Evolutionary conservation across 2,797 vertebrate genomes (phyloP), one percentile per base, ranked within the genome.

Genomic region (Hydrophis major): DNA sequence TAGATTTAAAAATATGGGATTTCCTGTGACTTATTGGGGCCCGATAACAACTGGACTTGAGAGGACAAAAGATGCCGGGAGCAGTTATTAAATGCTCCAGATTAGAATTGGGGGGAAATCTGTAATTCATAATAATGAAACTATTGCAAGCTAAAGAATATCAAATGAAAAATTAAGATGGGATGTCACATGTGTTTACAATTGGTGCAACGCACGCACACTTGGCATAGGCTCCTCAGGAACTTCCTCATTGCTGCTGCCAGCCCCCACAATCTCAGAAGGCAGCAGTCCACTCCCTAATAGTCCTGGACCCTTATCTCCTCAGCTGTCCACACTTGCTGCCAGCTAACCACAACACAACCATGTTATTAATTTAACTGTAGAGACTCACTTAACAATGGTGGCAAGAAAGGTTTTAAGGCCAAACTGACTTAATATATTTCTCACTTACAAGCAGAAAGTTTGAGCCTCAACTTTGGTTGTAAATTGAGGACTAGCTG

Each of bases 11-110:
- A 92, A 89, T 86, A 89, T 13, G 6, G 88, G 42, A 92, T 89
- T 89, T 74, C 42, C 55, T 47, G 32, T 78, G 66, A 89, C 87
- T 88, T 92, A 92, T 78, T 78, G 87, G 87, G 59, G 25, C 87
- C 87, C n/a, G 37, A 32, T 59, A 20, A 20, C 27, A 22, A 50
- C 37, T 89, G 91, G 89, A 78, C 87, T 92, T 92, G 53, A 92
- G 66, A 74, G 91, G 63, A 92, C 91, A 18, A 74, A 86, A 92
- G 55, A 13, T 50, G 53, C 12, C 20, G 4, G 78, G 28, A n/a
- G 37, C 32, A 12, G 25, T 94, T 59, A 66, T 94, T 57, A 61
- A 50, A 88, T 90, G 90, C 90, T 94, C 10, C 18, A 3, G 50
- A 20, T 87, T 91, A 22, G n/a, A 28, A 47, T 47, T 6, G 6